phyloP scores from a whole-genome alignment of 2,888 invertebrate genomes.

The Sabellastarte sp. region DNA sequence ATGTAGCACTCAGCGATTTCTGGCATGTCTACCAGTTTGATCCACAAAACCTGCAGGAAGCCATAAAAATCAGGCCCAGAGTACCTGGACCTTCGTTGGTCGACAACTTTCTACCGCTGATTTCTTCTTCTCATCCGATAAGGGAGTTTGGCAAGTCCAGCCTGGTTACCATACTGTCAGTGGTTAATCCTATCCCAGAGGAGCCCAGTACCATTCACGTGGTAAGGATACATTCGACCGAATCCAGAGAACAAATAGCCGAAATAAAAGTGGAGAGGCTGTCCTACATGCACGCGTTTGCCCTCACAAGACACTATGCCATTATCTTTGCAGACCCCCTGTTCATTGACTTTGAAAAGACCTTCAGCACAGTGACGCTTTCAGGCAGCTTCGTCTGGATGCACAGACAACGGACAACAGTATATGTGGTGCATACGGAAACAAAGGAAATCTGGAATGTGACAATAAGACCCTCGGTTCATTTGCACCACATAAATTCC shows the following conservation, averaged over 20 bases:
- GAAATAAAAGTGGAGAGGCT: slow-evolving; percentile 40
- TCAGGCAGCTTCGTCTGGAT: slow-evolving; percentile 46
- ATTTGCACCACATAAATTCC: slow-evolving; percentile 53
- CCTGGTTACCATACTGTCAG: slow-evolving; percentile 43
- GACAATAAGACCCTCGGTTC: slow-evolving; percentile 37
- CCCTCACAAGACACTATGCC: slow-evolving; percentile 41
- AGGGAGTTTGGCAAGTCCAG: slow-evolving; percentile 40
- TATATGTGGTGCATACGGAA: slow-evolving; percentile 40
- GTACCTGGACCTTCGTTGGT: slow-evolving; percentile 15
- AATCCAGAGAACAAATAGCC: slow-evolving; percentile 38
- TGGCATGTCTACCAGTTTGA: slow-evolving; percentile 46
- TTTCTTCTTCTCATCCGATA: slow-evolving; percentile 51
- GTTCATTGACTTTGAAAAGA: slow-evolving; percentile 42
- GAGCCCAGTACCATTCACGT: slow-evolving; percentile 35
- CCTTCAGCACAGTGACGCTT: slow-evolving; percentile 41
- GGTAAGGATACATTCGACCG: slow-evolving; percentile 38
- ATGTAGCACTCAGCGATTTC: slow-evolving; percentile 45
- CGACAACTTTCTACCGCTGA: slow-evolving; percentile 36
- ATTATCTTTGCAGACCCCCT: slow-evolving; percentile 47
- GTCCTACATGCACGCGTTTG: slow-evolving; percentile 55
- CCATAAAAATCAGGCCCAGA: slow-evolving; percentile 23
- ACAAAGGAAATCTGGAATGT: slow-evolving; percentile 33
- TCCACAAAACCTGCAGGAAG: slow-evolving; percentile 30
- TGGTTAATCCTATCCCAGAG: slow-evolving; percentile 40
- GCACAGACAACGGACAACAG: slow-evolving; percentile 29